These are phyloP conservation scores for Exephanes ischioxanthus DNA, from an alignment of 2,888 invertebrate genomes.

Conservation along the genomic window DNA sequence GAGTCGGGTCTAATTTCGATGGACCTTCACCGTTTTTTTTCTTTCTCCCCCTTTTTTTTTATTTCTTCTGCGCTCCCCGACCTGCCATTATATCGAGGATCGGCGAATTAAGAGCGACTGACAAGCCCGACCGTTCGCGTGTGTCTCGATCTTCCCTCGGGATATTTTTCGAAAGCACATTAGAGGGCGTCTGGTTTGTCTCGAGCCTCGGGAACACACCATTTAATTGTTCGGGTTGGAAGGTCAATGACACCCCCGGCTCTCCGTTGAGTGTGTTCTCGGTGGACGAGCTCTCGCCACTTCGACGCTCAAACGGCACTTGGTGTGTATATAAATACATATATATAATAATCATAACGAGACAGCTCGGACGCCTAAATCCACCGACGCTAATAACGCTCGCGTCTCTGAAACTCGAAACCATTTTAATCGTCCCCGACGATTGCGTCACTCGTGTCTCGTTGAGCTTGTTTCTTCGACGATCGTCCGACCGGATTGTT, in stretches of 20 bases:
- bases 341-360: not conserved
- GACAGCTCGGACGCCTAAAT: slow-evolving; percentile 11
- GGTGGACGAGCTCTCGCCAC: slow-evolving; percentile 23
- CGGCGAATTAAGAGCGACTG: slow-evolving; percentile 7
- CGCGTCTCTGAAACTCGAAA: slow-evolving; percentile 57
- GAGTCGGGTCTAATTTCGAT: slow-evolving; percentile 50
- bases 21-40: not conserved
- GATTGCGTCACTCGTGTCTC: slow-evolving; percentile 63
- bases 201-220: slow-evolving; percentile 34
- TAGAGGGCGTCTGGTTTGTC: slow-evolving; percentile 35
- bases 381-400: slow-evolving; percentile 10
- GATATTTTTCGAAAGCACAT: slow-evolving; percentile 46
- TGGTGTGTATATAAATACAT: slow-evolving; percentile 1
- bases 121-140: not conserved
- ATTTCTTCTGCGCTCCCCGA: slow-evolving; percentile 20
- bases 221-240: slow-evolving; percentile 49
- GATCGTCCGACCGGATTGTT: slow-evolving; percentile 46
- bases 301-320: not conserved
- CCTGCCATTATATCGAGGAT: slow-evolving; percentile 37
- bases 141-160: slow-evolving; percentile 12
- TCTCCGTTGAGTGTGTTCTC: slow-evolving; percentile 35
- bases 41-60: not conserved
- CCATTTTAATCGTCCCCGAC: slow-evolving; percentile 43
- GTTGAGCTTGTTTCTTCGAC: slow-evolving; percentile 62
- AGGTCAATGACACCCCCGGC: slow-evolving; percentile 64